These are phyloP conservation scores for Cryptus viduatorius DNA, from an alignment of 2,888 invertebrate species.

Conservation along the genomic window DNA sequence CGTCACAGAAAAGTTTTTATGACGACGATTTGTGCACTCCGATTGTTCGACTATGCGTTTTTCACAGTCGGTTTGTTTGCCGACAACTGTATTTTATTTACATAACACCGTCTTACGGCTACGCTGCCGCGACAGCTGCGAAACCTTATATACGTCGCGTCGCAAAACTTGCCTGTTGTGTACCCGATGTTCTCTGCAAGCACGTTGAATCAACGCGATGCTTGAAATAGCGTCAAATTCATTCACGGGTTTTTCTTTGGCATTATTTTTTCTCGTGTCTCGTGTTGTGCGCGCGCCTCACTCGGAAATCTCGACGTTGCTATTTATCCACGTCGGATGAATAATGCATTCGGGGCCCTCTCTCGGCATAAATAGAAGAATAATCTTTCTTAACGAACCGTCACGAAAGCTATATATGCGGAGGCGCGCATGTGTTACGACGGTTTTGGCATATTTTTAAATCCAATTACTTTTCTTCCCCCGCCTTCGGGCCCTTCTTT, in stretches of 20 bases:
- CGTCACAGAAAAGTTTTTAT: neutral
- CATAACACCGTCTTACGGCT: neutral
- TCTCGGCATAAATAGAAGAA: conserved; percentile 34
- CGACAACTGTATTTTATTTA: conserved; percentile 23
- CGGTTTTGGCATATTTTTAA: conserved; percentile 43
- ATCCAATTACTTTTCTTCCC: conserved; percentile 33
- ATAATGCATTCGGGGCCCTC: conserved; percentile 22
- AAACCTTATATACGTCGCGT: neutral
- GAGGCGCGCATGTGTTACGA: conserved; percentile 20
- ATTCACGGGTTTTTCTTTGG: neutral
- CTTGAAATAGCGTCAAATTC: neutral
- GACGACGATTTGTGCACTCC: neutral
- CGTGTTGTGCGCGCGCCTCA: neutral
- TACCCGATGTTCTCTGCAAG: neutral
- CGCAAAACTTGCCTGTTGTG: neutral
- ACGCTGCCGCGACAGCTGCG: neutral
- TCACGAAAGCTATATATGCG: neutral
- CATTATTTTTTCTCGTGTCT: neutral
- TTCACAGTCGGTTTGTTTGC: conserved; percentile 18
- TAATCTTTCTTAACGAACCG: conserved; percentile 47
- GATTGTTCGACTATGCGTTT: conserved; percentile 39
- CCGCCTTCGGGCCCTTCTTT: neutral
- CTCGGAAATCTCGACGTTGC: conserved; percentile 26
- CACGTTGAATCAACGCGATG: conserved; percentile 20
- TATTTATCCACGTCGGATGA: conserved; percentile 36